Percentiles rank a stretch among this genome's conserved stretches.
Conservation (phyloP, 2,888 invertebrate species). For the Microchrysa polita region DNA sequence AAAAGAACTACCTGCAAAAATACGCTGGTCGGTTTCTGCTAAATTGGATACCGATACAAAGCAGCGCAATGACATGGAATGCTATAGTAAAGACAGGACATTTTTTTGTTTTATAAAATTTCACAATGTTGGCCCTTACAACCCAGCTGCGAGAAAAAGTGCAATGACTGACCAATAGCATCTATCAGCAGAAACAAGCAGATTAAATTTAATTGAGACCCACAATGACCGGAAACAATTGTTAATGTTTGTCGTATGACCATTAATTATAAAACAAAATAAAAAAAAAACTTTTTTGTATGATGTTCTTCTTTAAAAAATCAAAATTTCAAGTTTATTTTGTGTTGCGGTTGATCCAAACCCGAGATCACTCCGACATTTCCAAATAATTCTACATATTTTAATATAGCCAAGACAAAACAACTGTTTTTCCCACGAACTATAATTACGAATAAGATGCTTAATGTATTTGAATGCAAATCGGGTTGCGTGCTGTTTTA, state of each 20-base stretch:
- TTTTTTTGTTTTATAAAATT: no score
- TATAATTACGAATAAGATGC: constrained; percentile 42
- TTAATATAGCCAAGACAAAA: constrained; percentile 8
- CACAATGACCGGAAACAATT: constrained; percentile 1
- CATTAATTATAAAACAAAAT: no score
- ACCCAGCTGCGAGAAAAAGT: no score
- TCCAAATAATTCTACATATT: background rate
- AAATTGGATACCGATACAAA: no score
- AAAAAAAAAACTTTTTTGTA: background rate
- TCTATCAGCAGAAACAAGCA: no score
- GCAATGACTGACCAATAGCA: no score
- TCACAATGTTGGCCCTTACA: no score
- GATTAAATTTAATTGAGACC: no score
- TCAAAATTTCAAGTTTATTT: background rate
- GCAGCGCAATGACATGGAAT: no score
- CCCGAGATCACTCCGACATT: background rate
- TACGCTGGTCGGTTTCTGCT: no score
- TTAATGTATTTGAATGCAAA: constrained; percentile 44
- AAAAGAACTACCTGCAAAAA: no score
- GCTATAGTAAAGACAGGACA: no score
- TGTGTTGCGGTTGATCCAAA: background rate
- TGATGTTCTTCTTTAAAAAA: background rate
- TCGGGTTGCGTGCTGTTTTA: constrained; percentile 43
- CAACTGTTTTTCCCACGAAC: constrained; percentile 42
- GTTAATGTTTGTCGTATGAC: background rate